A percentile compares a stretch with the other conserved stretches of the same genome.
These are phyloP conservation scores for Synchiropus splendidus DNA, from an alignment of 2,113 vertebrate genomes.

Conservation along the genomic window DNA sequence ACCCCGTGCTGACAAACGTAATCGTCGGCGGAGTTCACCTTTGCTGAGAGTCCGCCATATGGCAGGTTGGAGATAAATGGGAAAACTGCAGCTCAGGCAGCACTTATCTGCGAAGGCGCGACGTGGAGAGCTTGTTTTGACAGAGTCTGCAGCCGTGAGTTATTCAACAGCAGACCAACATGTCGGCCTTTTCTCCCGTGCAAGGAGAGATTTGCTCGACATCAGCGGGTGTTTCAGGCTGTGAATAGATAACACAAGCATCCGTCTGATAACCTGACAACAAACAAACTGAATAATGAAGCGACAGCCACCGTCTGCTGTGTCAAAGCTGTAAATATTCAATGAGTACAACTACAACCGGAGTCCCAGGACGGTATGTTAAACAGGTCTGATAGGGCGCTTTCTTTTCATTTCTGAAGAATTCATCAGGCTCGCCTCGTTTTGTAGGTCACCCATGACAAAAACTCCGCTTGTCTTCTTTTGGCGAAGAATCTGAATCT, in stretches of 20 bases:
- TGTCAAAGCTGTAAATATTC: slow-evolving; percentile 51
- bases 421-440: slow-evolving; percentile 57
- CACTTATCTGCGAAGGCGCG: slow-evolving; percentile 1
- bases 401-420: slow-evolving; percentile 49
- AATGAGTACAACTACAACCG: slow-evolving; percentile 41
- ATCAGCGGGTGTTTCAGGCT: slow-evolving; percentile 11
- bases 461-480: slow-evolving; percentile 45
- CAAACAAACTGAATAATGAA: slow-evolving; percentile 59
- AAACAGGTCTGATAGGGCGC: slow-evolving; percentile 30
- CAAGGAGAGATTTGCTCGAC: slow-evolving; percentile 6
- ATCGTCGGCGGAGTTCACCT: slow-evolving; percentile 22
- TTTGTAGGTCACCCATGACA: slow-evolving; percentile 67
- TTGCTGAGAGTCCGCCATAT: slow-evolving; percentile 23
- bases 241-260: slow-evolving; percentile 12
- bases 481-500: slow-evolving; percentile 49
- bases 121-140: slow-evolving; percentile 6
- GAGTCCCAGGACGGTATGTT: slow-evolving; percentile 42
- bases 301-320: slow-evolving; percentile 34
- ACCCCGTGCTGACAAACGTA: slow-evolving; percentile 20
- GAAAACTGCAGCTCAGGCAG: slow-evolving; percentile 6
- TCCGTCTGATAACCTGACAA: slow-evolving; percentile 27
- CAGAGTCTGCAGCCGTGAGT: slow-evolving; percentile 1
- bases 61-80: slow-evolving; percentile 20
- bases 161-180: slow-evolving; percentile 3
- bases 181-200: background rate